Percentiles rank a stretch among this genome's conserved stretches.
phyloP scores from a whole-genome alignment of 2,888 invertebrate genomes.

The Conchocele bisecta region DNA sequence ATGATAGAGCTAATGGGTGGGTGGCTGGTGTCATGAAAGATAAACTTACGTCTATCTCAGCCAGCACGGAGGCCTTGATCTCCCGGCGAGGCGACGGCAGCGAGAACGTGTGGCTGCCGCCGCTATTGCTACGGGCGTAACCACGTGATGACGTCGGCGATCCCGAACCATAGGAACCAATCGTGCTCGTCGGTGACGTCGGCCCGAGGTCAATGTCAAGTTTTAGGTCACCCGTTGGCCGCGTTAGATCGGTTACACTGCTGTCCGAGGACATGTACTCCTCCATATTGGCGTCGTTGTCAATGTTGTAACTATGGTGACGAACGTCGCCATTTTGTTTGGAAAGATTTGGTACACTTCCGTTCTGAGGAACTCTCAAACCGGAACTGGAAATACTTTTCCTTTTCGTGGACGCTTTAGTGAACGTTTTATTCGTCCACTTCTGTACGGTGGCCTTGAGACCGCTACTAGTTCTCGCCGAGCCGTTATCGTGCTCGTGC shows the following conservation, averaged over 20 bases:
- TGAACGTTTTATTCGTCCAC: conserved; percentile 68
- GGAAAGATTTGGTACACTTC: conserved; percentile 36
- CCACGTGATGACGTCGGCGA: conserved; percentile 47
- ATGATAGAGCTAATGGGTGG: too few species aligned
- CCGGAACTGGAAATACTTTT: conserved; percentile 28
- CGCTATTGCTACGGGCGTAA: conserved; percentile 47
- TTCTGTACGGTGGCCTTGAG: conserved; percentile 70
- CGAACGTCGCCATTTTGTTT: conserved; percentile 42
- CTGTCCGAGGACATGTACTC: conserved; percentile 37
- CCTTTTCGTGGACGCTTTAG: conserved; percentile 60
- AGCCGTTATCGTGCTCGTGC: conserved; percentile 22
- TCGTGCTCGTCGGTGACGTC: conserved; percentile 34
- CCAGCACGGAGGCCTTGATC: conserved; percentile 71
- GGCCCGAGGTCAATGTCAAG: conserved; percentile 42
- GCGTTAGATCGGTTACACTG: conserved; percentile 56
- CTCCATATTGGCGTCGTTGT: conserved; percentile 22
- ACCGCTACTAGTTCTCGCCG: conserved; percentile 42
- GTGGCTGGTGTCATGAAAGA: background rate
- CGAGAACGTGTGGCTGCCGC: conserved; percentile 30
- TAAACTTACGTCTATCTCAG: conserved; percentile 75
- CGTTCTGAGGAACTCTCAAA: too few species aligned
- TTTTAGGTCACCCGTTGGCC: conserved; percentile 46
- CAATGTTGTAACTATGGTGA: conserved; percentile 11
- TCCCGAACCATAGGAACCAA: conserved; percentile 13
- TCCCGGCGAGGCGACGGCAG: conserved; percentile 62